Conservation (phyloP, 2,113 vertebrate species). For the Crotalus tigris region DNA sequence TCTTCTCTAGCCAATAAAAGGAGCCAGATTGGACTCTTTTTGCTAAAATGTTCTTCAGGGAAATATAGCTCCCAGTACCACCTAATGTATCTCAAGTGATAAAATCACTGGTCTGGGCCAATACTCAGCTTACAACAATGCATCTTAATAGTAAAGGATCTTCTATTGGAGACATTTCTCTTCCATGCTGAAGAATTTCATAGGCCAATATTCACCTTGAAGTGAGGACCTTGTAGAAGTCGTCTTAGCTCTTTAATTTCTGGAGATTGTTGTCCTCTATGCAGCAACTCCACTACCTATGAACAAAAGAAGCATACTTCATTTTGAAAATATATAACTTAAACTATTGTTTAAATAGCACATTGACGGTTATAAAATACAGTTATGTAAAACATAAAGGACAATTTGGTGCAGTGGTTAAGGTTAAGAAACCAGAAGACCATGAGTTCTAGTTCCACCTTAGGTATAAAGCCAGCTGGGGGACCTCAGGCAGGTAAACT, state of each 20-base stretch:
- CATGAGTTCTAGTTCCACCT: background rate
- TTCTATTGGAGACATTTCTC: background rate
- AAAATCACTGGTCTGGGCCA: background rate
- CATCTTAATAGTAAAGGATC: background rate
- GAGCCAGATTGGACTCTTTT: background rate
- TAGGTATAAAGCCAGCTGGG: background rate
- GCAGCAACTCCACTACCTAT: conserved; percentile 68
- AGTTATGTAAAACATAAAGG: background rate
- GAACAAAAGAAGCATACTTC: background rate
- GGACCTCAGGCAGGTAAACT: background rate
- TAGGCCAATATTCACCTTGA: conserved; percentile 75
- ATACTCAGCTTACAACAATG: background rate
- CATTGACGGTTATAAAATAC: background rate
- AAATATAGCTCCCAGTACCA: background rate
- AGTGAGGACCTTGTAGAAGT: conserved; percentile 79
- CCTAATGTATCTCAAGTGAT: background rate
- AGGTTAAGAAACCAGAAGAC: background rate
- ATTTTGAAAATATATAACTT: background rate
- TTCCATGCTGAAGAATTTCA: background rate
- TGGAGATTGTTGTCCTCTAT: conserved; percentile 66
- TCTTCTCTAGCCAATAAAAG: background rate
- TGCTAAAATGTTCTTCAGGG: background rate
- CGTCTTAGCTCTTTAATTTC: conserved; percentile 81
- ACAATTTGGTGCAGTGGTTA: background rate
- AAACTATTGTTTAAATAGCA: background rate